Evolutionary conservation across 1,140 invertebrate genomes (phyloP).

Genomic region (Camponotus floridanus): DNA sequence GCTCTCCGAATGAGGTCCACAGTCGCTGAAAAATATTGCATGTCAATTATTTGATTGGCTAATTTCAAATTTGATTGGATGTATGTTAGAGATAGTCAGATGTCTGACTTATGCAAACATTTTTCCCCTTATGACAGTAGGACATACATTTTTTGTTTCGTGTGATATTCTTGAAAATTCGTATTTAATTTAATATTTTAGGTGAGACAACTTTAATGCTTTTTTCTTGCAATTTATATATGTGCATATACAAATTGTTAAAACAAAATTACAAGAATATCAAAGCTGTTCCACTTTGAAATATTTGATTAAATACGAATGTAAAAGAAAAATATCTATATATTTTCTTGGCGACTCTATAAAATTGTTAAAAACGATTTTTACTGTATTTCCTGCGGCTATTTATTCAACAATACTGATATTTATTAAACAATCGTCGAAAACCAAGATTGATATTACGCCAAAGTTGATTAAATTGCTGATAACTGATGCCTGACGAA

Average conservation of each 20-base stretch:
- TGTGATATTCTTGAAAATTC: background rate
- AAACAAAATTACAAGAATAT: too few species aligned
- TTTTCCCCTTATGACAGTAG: background rate
- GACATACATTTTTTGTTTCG: background rate
- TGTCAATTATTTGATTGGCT: background rate
- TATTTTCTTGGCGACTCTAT: too few species aligned
- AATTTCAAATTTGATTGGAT: background rate
- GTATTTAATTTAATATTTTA: background rate
- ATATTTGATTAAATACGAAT: too few species aligned
- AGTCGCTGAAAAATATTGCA: background rate
- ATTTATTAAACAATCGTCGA: background rate
- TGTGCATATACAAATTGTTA: too few species aligned
- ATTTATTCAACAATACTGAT: too few species aligned
- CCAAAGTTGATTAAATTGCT: constrained; percentile 15
- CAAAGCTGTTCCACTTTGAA: too few species aligned
- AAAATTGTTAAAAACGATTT: background rate
- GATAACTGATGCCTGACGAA: background rate
- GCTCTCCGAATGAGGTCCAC: background rate
- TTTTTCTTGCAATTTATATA: too few species aligned
- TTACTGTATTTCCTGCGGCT: background rate
- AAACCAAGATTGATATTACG: constrained; percentile 2
- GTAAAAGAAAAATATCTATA: too few species aligned
- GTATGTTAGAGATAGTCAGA: background rate
- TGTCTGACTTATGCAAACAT: background rate
- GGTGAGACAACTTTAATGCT: background rate